Conservation (phyloP, 2,797 vertebrate genomes). For the Selene dorsalis region DNA sequence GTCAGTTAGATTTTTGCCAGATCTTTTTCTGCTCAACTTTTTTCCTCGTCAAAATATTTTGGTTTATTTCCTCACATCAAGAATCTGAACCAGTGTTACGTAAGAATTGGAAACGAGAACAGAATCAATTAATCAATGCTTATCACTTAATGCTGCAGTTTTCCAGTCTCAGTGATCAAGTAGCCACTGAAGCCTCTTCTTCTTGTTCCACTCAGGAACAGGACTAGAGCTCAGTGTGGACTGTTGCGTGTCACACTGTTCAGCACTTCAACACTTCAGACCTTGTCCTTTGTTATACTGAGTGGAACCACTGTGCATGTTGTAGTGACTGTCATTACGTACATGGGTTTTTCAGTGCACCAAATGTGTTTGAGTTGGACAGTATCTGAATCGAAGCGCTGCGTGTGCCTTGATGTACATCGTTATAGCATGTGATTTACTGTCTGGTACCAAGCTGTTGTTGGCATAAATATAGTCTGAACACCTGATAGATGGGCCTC, state of each 20-base stretch:
- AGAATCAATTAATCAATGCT: background rate
- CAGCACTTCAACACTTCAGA: background rate
- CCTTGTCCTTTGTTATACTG: background rate
- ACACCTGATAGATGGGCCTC: slow-evolving; percentile 1
- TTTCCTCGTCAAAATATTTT: background rate
- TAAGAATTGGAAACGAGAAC: background rate
- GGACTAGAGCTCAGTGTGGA: background rate
- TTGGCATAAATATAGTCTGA: slow-evolving; percentile 5
- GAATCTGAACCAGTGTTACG: background rate
- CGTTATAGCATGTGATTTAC: slow-evolving; percentile 13
- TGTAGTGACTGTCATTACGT: background rate
- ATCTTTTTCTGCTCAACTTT: background rate
- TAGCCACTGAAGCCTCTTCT: background rate
- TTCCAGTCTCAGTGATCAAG: background rate
- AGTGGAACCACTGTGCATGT: background rate
- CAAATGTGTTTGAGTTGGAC: slow-evolving; percentile 1
- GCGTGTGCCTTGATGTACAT: background rate
- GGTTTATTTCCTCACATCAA: background rate
- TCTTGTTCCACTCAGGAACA: background rate
- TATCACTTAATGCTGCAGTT: background rate
- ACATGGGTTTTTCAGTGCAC: slow-evolving; percentile 12
- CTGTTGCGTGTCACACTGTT: background rate
- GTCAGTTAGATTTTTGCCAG: too few relatives aligned
- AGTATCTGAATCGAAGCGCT: slow-evolving; percentile 1
- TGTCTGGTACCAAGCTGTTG: background rate